Percentiles rank a stretch among this genome's conserved stretches.
Conservation (phyloP, 1,140 invertebrate species). For the Drosophila triauraria region DNA sequence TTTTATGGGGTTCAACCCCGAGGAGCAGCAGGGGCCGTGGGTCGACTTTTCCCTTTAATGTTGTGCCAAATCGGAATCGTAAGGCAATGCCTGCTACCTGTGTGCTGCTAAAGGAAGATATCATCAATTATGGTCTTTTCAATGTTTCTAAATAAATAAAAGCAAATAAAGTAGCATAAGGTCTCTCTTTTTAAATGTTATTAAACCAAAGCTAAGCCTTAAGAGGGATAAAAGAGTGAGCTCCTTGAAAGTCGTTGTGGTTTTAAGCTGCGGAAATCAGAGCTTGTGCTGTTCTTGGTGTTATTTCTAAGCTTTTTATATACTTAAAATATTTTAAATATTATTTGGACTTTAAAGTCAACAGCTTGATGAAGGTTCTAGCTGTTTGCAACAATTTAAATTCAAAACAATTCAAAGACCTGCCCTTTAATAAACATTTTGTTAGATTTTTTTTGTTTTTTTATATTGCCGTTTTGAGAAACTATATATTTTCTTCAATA, state of each 20-base stretch:
- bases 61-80: slow-evolving; percentile 8
- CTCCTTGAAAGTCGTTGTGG: background rate
- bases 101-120: background rate
- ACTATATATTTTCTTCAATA: background rate
- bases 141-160: slow-evolving; percentile 3
- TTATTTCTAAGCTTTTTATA: background rate
- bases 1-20: slow-evolving; percentile 5
- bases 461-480: background rate
- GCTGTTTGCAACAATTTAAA: no score
- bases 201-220: slow-evolving; percentile 6
- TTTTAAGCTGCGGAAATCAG: background rate
- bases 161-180: slow-evolving; percentile 3
- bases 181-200: background rate
- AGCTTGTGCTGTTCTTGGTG: background rate
- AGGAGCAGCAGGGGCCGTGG: background rate
- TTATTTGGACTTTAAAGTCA: no score
- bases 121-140: slow-evolving; percentile 2
- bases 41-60: background rate
- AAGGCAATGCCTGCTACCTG: background rate
- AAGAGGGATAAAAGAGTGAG: background rate
- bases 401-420: no score
- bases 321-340: background rate
- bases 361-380: no score
- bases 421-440: no score
- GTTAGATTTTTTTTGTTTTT: background rate